A percentile compares a stretch with the other conserved stretches of the same genome.
Conservation (phyloP, 2,113 vertebrate species). For the Sapajus apella region DNA sequence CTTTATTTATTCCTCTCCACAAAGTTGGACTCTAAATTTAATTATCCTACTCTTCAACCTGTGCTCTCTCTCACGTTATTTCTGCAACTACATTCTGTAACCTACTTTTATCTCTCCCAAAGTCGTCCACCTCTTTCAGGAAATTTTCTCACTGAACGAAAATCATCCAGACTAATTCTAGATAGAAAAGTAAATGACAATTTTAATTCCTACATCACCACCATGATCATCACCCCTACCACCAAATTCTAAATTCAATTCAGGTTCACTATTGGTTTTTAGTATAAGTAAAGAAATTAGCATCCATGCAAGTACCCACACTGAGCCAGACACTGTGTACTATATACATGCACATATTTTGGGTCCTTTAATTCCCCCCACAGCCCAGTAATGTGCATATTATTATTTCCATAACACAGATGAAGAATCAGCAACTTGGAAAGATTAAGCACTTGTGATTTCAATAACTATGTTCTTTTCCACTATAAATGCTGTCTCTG, state of each 20-base stretch:
- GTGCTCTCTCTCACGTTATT: background rate
- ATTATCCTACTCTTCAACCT: background rate
- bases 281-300: background rate
- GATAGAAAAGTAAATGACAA: background rate
- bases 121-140: background rate
- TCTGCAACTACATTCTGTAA: background rate
- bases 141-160: conserved; percentile 28
- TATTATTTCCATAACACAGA: background rate
- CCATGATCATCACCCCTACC: background rate
- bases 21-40: background rate
- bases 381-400: background rate
- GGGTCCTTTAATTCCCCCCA: background rate
- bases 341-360: background rate
- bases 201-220: background rate
- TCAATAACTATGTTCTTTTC: background rate
- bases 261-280: background rate
- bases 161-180: background rate
- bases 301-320: background rate
- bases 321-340: background rate
- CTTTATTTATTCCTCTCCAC: conserved; percentile 7
- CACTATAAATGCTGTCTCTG: background rate
- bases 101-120: background rate
- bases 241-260: background rate
- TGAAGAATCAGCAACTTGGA: background rate
- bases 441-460: background rate